Conservation (phyloP, 2,888 invertebrate species). For the Fabriciana adippe region DNA sequence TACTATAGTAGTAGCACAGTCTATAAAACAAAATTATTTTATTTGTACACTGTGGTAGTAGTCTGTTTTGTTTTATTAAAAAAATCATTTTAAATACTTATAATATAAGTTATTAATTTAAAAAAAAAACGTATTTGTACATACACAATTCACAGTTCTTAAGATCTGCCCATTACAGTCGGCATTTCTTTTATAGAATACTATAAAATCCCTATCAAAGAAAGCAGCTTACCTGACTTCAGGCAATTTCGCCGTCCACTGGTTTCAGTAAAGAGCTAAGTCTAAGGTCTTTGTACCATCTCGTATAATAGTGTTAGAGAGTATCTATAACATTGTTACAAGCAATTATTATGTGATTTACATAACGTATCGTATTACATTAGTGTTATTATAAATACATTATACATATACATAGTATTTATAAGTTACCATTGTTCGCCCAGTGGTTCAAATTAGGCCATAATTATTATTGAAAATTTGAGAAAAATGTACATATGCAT, state of each 20-base stretch:
- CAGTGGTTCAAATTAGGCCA: no score
- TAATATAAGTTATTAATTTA: background rate
- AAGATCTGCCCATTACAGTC: conserved; percentile 33
- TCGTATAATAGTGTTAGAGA: conserved; percentile 38
- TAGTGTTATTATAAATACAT: no score
- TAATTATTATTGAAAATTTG: no score
- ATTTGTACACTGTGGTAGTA: no score
- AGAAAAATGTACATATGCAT: no score
- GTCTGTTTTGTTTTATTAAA: no score
- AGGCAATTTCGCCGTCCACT: conserved; percentile 79
- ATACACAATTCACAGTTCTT: conserved; percentile 13
- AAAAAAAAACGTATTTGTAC: background rate
- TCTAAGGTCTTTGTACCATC: conserved; percentile 64
- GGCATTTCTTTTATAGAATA: conserved; percentile 40
- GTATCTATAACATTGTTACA: conserved; percentile 23
- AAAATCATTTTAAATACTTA: no score
- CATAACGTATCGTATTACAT: no score
- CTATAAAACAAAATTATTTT: no score
- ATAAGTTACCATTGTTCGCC: background rate
- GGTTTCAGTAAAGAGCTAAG: conserved; percentile 57
- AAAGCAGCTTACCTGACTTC: conserved; percentile 76
- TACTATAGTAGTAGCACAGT: no score
- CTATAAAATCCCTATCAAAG: conserved; percentile 60
- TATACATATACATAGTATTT: no score
- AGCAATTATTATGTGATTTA: no score